Conservation (phyloP, 2,797 vertebrate genomes). For the Rhodeus uyekii region DNA sequence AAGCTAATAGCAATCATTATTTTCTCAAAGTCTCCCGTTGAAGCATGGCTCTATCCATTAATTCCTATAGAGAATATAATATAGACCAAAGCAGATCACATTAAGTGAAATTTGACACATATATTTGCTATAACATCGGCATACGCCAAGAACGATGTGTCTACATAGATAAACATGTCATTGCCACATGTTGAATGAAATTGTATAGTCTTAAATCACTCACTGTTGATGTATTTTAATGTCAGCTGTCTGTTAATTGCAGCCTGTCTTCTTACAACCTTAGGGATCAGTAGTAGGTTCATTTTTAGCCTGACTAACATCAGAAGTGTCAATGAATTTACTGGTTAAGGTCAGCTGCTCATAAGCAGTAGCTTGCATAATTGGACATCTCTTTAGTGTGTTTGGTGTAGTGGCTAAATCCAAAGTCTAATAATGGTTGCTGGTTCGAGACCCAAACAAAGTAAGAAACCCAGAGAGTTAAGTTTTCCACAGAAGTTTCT, state of each 20-base stretch:
- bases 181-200: neutral
- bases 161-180: neutral
- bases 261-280: neutral
- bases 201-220: neutral
- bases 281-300: neutral
- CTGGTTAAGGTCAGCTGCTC: conserved; percentile 36
- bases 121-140: neutral
- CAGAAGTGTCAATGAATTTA: conserved; percentile 45
- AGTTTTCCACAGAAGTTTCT: neutral
- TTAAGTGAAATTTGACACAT: neutral
- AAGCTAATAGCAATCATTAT: neutral
- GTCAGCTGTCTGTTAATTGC: conserved; percentile 23
- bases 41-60: neutral
- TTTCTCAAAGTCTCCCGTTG: neutral
- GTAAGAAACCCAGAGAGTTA: no score
- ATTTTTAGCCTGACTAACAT: conserved; percentile 13
- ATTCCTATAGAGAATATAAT: neutral
- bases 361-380: neutral
- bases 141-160: neutral
- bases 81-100: neutral
- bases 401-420: neutral
- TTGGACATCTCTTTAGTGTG: neutral
- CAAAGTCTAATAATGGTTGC: neutral
- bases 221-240: neutral
- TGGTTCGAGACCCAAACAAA: neutral